These are phyloP conservation scores for Stylophora pistillata DNA, from an alignment of 64 coral and sea anemone species.

Conservation along the genomic window DNA sequence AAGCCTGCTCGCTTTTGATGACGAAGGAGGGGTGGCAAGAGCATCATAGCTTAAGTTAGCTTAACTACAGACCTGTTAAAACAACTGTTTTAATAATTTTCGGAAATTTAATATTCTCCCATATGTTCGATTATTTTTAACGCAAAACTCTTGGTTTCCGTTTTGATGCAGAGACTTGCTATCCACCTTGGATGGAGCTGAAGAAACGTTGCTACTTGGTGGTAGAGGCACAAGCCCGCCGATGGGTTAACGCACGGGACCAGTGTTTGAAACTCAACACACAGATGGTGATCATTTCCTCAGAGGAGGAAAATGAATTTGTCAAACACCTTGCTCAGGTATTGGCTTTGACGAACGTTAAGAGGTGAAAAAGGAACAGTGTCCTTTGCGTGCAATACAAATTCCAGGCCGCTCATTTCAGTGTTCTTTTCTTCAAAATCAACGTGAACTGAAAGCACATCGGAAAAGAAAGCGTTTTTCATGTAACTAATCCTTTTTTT, in stretches of 20 bases:
- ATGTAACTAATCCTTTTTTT: too few relatives aligned
- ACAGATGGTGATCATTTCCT: not conserved
- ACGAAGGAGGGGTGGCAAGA: too few relatives aligned
- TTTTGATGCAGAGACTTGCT: slow-evolving; percentile 11
- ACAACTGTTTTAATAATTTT: not conserved
- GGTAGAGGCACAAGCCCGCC: not conserved
- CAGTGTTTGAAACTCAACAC: not conserved
- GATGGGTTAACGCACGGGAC: not conserved
- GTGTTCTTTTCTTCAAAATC: not conserved
- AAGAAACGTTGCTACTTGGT: slow-evolving; percentile 14
- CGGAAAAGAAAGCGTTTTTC: too few relatives aligned
- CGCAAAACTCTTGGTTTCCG: not conserved
- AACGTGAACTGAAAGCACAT: not conserved
- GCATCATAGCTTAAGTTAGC: too few relatives aligned
- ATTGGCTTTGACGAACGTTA: not conserved
- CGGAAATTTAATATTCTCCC: not conserved
- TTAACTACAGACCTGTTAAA: too few relatives aligned
- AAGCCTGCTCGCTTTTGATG: not conserved
- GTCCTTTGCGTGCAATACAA: not conserved
- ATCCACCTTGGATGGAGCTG: slow-evolving; percentile 12
- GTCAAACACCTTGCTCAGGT: not conserved
- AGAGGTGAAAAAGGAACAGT: not conserved
- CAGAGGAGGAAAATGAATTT: slow-evolving; percentile 26
- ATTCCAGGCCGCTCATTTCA: not conserved
- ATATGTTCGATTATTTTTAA: not conserved